These are phyloP conservation scores for Halichondria panicea DNA, from an alignment of 37 sponge, comb jelly and placozoan genomes.

Conservation along the genomic window DNA sequence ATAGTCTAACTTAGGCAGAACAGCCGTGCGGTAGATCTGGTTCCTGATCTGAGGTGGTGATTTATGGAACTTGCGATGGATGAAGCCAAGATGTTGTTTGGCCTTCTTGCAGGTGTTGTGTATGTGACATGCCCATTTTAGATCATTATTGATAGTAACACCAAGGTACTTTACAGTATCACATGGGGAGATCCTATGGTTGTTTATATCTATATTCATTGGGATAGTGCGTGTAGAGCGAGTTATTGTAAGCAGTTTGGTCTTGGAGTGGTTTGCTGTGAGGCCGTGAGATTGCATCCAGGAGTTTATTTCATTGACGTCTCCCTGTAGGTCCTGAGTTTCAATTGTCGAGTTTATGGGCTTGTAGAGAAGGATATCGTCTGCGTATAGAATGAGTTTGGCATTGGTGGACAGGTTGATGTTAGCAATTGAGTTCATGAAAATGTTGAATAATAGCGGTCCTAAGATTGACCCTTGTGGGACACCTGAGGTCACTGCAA, in stretches of 20 bases:
- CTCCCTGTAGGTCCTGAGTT: slow-evolving; percentile 4
- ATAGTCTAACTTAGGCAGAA: slow-evolving; percentile 17
- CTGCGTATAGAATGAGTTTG: slow-evolving; percentile 20
- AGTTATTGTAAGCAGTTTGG: slow-evolving; percentile 4
- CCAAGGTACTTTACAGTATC: slow-evolving; percentile 22
- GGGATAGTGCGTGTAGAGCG: neutral
- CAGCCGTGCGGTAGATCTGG: slow-evolving; percentile 3
- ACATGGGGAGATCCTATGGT: neutral
- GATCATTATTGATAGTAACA: slow-evolving; percentile 13
- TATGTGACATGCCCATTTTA: slow-evolving; percentile 20
- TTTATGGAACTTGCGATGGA: slow-evolving; percentile 3
- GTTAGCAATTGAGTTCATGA: slow-evolving; percentile 3
- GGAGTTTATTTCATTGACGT: neutral
- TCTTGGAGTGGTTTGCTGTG: slow-evolving; percentile 4
- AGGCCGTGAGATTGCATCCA: slow-evolving; percentile 17
- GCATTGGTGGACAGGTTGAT: neutral
- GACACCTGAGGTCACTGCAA: slow-evolving; percentile 3
- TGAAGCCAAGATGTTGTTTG: slow-evolving; percentile 18
- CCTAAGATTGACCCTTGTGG: slow-evolving; percentile 24
- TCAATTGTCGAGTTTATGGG: slow-evolving; percentile 1
- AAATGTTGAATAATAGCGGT: slow-evolving; percentile 18
- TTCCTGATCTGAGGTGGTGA: neutral
- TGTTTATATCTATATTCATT: neutral
- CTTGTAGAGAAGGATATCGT: slow-evolving; percentile 28
- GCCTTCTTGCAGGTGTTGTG: slow-evolving; percentile 16